These are phyloP conservation scores for Elmis aenea DNA, from an alignment of 2,888 invertebrate genomes.

Conservation along the genomic window DNA sequence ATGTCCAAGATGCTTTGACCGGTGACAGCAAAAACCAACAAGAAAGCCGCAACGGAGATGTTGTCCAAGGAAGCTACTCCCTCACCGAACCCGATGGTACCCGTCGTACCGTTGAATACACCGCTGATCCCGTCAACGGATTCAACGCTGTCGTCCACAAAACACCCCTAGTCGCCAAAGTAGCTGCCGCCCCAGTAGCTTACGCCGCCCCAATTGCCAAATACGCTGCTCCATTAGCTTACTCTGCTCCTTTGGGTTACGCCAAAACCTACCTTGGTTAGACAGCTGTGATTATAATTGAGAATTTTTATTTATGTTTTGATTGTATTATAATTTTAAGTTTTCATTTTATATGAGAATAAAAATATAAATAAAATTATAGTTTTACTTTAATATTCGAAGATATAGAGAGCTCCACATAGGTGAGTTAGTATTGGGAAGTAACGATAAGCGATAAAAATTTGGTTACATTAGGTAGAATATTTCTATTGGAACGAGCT, in stretches of 20 bases:
- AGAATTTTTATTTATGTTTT: too few species aligned
- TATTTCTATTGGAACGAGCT: too few species aligned
- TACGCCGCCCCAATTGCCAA: slow-evolving; percentile 22
- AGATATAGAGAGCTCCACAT: too few species aligned
- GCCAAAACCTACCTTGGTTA: not conserved
- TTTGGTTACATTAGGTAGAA: too few species aligned
- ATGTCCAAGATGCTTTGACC: slow-evolving; percentile 52
- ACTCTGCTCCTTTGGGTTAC: not conserved
- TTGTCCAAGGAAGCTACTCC: slow-evolving; percentile 53
- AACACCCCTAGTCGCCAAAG: slow-evolving; percentile 47
- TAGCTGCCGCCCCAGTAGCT: slow-evolving; percentile 34
- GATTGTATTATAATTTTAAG: not conserved
- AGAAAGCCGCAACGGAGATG: slow-evolving; percentile 52
- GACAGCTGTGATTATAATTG: not conserved
- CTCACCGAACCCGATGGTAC: slow-evolving; percentile 54
- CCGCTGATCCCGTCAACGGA: slow-evolving; percentile 54
- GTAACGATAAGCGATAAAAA: too few species aligned
- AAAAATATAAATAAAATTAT: too few species aligned
- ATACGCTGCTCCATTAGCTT: slow-evolving; percentile 13
- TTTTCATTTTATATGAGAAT: too few species aligned
- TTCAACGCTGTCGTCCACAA: slow-evolving; percentile 56
- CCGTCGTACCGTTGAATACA: slow-evolving; percentile 53
- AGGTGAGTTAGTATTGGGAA: too few species aligned
- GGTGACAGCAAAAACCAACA: slow-evolving; percentile 54
- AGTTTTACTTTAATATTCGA: too few species aligned